Percentiles rank a stretch among this genome's conserved stretches.
These are phyloP conservation scores for Saguinus midas DNA, from an alignment of 2,113 vertebrate species.

Conservation along the genomic window DNA sequence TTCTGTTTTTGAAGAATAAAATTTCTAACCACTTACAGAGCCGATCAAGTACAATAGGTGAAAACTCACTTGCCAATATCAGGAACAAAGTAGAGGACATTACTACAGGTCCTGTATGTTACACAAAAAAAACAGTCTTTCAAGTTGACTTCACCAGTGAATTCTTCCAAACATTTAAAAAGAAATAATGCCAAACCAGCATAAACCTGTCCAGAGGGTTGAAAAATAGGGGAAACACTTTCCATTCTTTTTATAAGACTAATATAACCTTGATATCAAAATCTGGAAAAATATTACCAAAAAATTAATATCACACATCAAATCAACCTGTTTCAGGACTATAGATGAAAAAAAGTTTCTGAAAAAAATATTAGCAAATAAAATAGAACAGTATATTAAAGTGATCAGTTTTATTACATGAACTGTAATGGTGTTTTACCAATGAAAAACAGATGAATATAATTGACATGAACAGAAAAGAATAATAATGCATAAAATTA, in stretches of 20 bases:
- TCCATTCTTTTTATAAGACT: background rate
- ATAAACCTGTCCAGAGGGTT: background rate
- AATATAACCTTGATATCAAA: background rate
- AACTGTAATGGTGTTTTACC: background rate
- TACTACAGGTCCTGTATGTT: background rate
- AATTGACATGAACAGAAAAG: background rate
- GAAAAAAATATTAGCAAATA: background rate
- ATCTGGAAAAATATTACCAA: background rate
- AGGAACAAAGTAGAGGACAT: background rate
- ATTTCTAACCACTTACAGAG: background rate
- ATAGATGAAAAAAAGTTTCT: background rate
- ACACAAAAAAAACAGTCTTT: background rate
- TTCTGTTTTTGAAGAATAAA: background rate
- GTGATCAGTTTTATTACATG: background rate
- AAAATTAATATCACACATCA: slow-evolving; percentile 1
- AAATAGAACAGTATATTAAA: background rate
- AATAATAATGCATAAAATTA: background rate
- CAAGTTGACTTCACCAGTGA: background rate
- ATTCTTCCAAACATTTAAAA: background rate
- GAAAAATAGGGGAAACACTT: background rate
- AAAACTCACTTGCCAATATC: background rate
- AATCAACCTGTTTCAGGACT: background rate
- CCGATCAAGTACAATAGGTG: background rate
- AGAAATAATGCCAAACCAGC: background rate
- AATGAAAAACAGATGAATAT: background rate